Base-by-base conservation (phyloP, 1,140 invertebrate genomes). In the Phenacoccus solenopsis region DNA sequence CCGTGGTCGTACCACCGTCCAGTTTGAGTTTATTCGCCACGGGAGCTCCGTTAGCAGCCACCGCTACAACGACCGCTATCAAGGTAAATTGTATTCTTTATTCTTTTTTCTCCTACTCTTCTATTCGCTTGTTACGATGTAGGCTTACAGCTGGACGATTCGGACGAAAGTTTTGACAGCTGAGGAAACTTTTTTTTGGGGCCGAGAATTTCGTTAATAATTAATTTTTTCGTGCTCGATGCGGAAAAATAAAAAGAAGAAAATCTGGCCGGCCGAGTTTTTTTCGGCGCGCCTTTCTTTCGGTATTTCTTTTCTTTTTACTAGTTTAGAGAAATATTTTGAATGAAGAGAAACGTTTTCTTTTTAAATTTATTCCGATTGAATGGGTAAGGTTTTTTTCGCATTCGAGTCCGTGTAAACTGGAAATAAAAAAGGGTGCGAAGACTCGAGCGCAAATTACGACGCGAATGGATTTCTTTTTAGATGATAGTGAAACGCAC, bases 1-100 rank as follows among this genome's bases (percentile, higher is more conserved):
- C 59, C 22, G 59, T 64, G 59, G 59, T 64, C 25, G 59, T 64
- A 27, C 59, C 59, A 24, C 20, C 59, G 3, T 64, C 59, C 2
- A 64, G 59, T 27, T 27, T 64, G 22, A 64, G 59, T 64, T 27
- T 64, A 27, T 64, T 64, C 25, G 59, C 59, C 25, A 64, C 59
- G 21, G 59, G 59, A 64, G 59, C 59, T 13, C 59, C 59, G 22
- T 24, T 64, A 27, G 59, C 59, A 16, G 25, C 59, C 3, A 64
- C 59, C 25, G 59, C 59, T 25, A 64, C 59, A 4, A 64, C 59
- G 16, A 64, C 59, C 22, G 59, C 59, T 20, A 27, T 64, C 12
- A 64, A 64, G 59, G 59, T 64, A 64, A 64, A 3, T n/a, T n/a
- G n/a, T n/a, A n/a, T n/a, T 64, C 2, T 10, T 59, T 64, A 22